These are phyloP conservation scores for Drosophila nigromelanica DNA, from an alignment of 1,140 invertebrate species.

Conservation along the genomic window DNA sequence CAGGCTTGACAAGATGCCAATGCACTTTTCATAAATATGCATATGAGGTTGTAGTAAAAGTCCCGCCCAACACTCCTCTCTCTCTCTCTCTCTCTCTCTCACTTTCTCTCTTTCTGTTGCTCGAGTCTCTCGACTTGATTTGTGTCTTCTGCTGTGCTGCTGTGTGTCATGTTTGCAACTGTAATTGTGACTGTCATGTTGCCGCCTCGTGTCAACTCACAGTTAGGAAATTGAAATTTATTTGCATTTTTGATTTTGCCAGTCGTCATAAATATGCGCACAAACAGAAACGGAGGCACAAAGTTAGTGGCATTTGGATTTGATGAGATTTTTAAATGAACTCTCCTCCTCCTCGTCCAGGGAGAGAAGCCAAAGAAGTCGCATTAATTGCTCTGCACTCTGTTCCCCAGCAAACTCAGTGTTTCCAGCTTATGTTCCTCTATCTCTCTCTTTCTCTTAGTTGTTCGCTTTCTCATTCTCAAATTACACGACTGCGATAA, in stretches of 20 bases:
- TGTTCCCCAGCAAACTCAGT: neutral
- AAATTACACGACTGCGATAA: conserved; percentile 32
- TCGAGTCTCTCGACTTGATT: conserved; percentile 40
- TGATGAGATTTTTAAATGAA: conserved; percentile 75
- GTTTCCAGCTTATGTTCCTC: conserved; percentile 5
- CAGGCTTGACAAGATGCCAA: conserved; percentile 61
- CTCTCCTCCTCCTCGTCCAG: conserved; percentile 2
- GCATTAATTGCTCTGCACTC: conserved; percentile 59
- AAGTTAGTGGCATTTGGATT: conserved; percentile 48
- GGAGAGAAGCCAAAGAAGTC: conserved; percentile 53
- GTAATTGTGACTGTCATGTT: conserved; percentile 81
- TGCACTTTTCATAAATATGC: conserved; percentile 81
- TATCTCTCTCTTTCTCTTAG: conserved; percentile 12
- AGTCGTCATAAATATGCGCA: conserved; percentile 73
- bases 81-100: neutral
- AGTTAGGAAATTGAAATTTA: conserved; percentile 80
- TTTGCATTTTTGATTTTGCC: conserved; percentile 78
- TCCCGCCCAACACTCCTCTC: neutral
- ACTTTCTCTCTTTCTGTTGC: too few species aligned
- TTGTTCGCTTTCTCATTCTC: conserved; percentile 24
- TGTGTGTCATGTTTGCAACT: conserved; percentile 51
- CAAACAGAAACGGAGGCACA: conserved; percentile 9
- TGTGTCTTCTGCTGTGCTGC: conserved; percentile 53
- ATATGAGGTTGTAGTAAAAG: conserved; percentile 32
- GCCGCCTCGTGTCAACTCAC: conserved; percentile 57